Conservation (phyloP, 2,113 vertebrate species). For the Myocastor coypus region DNA sequence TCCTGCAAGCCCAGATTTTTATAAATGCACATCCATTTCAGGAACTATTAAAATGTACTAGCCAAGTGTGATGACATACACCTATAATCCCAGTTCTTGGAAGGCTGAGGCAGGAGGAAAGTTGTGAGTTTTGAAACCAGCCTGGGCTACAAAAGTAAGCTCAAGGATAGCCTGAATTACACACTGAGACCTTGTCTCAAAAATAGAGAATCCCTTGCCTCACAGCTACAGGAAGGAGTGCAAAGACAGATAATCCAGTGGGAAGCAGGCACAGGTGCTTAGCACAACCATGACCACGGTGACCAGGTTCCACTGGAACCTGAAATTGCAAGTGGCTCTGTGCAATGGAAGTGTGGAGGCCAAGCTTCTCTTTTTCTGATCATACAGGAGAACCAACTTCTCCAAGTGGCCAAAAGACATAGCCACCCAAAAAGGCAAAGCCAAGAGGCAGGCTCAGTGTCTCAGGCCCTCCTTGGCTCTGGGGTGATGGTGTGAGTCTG, state of each 20-base stretch:
- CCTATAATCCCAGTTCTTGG: not conserved
- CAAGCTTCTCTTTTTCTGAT: constrained; percentile 32
- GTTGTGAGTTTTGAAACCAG: no score
- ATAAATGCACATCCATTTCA: not conserved
- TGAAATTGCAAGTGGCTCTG: not conserved
- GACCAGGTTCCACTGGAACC: constrained; percentile 17
- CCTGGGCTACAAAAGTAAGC: not conserved
- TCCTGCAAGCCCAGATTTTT: not conserved
- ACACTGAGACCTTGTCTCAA: not conserved
- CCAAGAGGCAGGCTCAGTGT: not conserved
- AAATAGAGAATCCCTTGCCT: not conserved
- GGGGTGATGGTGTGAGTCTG: not conserved
- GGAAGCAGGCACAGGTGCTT: not conserved
- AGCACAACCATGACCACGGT: not conserved
- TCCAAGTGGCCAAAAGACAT: constrained; percentile 28
- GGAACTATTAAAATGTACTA: not conserved
- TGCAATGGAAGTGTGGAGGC: not conserved
- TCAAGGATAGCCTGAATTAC: not conserved
- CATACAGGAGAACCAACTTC: not conserved
- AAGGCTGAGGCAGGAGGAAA: not conserved
- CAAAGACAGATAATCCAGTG: not conserved
- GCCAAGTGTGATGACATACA: not conserved
- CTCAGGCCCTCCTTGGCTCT: not conserved
- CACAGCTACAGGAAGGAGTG: not conserved
- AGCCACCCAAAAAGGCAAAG: not conserved